A percentile compares a stretch with the other conserved stretches of the same genome.
Evolutionary conservation across 1,140 invertebrate genomes (phyloP).

Genomic region (Telenomus remus): DNA sequence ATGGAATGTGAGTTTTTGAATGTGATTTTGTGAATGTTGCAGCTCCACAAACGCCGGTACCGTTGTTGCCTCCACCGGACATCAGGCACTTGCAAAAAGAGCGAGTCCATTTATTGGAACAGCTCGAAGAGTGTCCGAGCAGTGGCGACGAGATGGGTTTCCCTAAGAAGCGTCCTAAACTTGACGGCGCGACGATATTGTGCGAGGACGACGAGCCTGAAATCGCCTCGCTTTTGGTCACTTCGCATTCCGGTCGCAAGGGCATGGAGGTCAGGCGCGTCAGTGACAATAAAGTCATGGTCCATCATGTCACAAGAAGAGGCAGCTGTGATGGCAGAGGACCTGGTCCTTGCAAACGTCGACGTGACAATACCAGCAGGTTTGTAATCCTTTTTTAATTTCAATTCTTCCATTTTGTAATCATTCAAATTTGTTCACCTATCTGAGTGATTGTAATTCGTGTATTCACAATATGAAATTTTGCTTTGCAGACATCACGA

Average conservation of each 20-base stretch:
- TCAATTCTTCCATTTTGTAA: background rate
- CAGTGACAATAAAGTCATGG: conserved; percentile 74
- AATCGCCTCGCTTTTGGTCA: conserved; percentile 73
- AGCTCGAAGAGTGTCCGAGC: conserved; percentile 83
- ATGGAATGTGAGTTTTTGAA: too few species aligned
- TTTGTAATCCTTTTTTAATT: conserved; percentile 24
- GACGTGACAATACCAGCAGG: conserved; percentile 69
- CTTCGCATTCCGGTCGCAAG: conserved; percentile 73
- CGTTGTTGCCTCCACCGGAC: conserved; percentile 75
- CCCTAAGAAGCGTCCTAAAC: conserved; percentile 80
- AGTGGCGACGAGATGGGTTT: conserved; percentile 82
- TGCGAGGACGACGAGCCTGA: conserved; percentile 75
- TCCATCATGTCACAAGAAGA: conserved; percentile 73
- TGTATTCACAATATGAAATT: too few species aligned
- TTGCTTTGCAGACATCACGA: conserved; percentile 70
- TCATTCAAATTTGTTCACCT: background rate
- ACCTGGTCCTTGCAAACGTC: conserved; percentile 71
- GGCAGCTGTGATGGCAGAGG: conserved; percentile 74
- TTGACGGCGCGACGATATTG: conserved; percentile 74
- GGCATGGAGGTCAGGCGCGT: conserved; percentile 77
- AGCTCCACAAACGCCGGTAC: conserved; percentile 61
- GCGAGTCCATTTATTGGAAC: conserved; percentile 81
- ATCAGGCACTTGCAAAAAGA: conserved; percentile 83
- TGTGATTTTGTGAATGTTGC: conserved; percentile 53
- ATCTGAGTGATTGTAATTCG: background rate